phyloP scores from a whole-genome alignment of 2,113 vertebrate genomes.

The Spheniscus mendiculus region DNA sequence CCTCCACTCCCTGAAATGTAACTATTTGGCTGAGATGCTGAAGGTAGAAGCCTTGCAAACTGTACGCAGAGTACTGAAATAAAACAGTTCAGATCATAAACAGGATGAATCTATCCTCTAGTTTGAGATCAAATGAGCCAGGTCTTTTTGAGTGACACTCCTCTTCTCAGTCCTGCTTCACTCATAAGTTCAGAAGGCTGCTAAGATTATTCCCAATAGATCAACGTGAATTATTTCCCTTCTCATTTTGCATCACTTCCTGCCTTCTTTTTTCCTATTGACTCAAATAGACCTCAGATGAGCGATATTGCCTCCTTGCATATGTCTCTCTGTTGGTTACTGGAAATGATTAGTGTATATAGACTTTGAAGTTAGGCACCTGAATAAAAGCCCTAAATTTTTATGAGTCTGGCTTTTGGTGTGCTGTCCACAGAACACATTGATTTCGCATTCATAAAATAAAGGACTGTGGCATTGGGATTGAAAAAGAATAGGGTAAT shows the following conservation, averaged over 20 bases:
- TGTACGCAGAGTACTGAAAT: not conserved
- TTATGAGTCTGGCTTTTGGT: not conserved
- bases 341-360: not conserved
- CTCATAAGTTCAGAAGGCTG: not conserved
- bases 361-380: not conserved
- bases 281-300: not conserved
- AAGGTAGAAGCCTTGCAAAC: not conserved
- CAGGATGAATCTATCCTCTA: not conserved
- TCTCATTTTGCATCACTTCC: not conserved
- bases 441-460: not conserved
- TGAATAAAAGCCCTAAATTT: not conserved
- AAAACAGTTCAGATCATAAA: not conserved
- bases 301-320: not conserved
- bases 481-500: not conserved
- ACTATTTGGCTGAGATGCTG: not conserved
- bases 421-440: not conserved
- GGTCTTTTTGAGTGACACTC: not conserved
- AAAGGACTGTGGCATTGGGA: not conserved
- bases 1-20: not conserved
- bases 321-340: not conserved
- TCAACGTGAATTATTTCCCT: rapidly evolving
- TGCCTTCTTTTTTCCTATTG: not conserved
- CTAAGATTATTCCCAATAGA: not conserved
- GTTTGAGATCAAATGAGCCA: not conserved
- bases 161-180: not conserved